Evolutionary conservation across 2,888 invertebrate species (phyloP).

Genomic region (Drosophila barbarae): DNA sequence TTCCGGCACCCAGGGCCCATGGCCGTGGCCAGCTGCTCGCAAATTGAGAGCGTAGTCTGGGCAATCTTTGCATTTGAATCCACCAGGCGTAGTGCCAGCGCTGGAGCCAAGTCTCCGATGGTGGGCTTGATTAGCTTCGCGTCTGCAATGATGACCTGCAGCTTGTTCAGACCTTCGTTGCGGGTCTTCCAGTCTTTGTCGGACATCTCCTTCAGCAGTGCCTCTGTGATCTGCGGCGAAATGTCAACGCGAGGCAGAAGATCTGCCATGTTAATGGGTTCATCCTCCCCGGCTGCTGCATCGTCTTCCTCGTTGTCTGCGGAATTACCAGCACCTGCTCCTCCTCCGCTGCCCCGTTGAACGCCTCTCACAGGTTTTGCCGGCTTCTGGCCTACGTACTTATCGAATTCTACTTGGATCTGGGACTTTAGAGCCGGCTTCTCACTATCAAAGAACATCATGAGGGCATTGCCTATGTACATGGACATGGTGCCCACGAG

Average conservation of each 20-base stretch:
- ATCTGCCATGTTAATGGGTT: constrained; percentile 84
- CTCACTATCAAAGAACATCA: constrained; percentile 91
- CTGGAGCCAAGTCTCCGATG: constrained; percentile 91
- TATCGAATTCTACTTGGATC: constrained; percentile 92
- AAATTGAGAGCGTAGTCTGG: constrained; percentile 89
- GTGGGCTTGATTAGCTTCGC: constrained; percentile 90
- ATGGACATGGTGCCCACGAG: constrained; percentile 86
- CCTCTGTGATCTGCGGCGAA: constrained; percentile 89
- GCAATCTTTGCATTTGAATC: constrained; percentile 97
- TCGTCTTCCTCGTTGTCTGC: constrained; percentile 54
- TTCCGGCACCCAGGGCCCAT: constrained; percentile 91
- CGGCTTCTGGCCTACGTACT: constrained; percentile 87
- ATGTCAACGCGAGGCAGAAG: constrained; percentile 89
- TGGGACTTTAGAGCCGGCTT: constrained; percentile 91
- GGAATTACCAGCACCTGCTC: constrained; percentile 32
- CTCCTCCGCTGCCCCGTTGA: constrained; percentile 54
- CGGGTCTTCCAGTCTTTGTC: constrained; percentile 95
- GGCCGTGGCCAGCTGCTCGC: constrained; percentile 88
- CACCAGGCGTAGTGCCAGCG: constrained; percentile 87
- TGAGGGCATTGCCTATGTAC: constrained; percentile 87
- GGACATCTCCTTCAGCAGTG: constrained; percentile 88
- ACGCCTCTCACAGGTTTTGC: constrained; percentile 87
- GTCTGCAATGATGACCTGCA: constrained; percentile 80
- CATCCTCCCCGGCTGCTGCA: constrained; percentile 64
- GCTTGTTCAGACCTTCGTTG: constrained; percentile 81